Evolutionary conservation across 2,113 vertebrate species (phyloP).

Genomic region (Albula goreensis): DNA sequence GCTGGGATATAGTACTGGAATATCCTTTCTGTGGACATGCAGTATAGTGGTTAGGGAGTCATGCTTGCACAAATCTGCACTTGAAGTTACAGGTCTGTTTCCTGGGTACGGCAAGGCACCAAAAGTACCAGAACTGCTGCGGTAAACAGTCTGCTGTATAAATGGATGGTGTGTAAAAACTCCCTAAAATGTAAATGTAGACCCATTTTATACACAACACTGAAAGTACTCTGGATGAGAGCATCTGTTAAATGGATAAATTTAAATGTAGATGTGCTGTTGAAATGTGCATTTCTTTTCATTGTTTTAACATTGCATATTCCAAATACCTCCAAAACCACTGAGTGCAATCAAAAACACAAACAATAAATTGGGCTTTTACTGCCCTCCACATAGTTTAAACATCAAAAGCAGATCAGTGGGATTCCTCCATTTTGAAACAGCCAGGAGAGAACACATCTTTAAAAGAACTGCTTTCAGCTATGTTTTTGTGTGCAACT

Average conservation of each 20-base stretch:
- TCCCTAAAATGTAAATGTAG: no score
- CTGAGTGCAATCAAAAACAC: not conserved
- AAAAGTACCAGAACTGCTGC: no score
- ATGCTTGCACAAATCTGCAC: no score
- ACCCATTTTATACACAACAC: no score
- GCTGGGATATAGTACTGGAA: no score
- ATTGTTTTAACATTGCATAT: not conserved
- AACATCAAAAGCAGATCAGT: not conserved
- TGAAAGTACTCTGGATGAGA: not conserved
- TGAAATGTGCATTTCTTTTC: not conserved
- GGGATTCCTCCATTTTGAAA: not conserved
- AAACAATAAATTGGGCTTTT: not conserved
- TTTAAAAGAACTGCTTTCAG: not conserved
- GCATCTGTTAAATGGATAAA: not conserved
- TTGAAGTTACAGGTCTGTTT: no score
- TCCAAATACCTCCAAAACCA: not conserved
- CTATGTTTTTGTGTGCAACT: not conserved
- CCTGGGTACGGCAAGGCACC: no score
- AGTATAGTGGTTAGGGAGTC: not conserved
- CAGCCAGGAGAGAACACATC: not conserved
- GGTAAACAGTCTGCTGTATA: no score
- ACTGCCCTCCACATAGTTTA: not conserved
- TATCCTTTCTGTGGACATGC: not conserved
- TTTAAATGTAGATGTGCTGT: not conserved
- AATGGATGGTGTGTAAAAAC: no score